A percentile compares a stretch with the other conserved stretches of the same genome.
These are phyloP conservation scores for Oreochromis grahami DNA, from an alignment of 2,797 vertebrate species.

Conservation along the genomic window DNA sequence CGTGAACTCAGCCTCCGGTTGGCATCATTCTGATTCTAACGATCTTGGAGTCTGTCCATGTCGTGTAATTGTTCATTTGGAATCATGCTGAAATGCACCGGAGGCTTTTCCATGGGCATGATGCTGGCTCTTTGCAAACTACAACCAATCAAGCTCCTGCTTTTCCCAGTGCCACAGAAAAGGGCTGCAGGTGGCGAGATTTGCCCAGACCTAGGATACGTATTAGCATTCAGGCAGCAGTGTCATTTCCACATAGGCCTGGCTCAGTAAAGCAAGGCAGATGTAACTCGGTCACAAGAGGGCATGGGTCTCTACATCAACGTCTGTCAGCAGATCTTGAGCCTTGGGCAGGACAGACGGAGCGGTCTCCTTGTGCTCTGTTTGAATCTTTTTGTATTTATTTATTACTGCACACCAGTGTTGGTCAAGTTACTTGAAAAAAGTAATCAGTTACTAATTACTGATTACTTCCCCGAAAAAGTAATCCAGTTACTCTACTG, in stretches of 20 bases:
- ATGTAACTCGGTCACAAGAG: constrained; percentile 45
- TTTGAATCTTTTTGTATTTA: constrained; percentile 15
- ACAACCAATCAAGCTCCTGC: neutral
- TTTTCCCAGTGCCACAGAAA: constrained; percentile 17
- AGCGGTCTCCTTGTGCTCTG: neutral
- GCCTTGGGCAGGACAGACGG: constrained; percentile 6
- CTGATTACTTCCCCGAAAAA: too few relatives aligned
- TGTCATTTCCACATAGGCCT: constrained; percentile 9
- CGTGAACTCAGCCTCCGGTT: constrained; percentile 28
- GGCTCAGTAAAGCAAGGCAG: constrained; percentile 41
- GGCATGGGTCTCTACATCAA: constrained; percentile 35
- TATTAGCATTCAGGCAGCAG: constrained; percentile 44
- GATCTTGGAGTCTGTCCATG: constrained; percentile 51
- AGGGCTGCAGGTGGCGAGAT: constrained; percentile 41
- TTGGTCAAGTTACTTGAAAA: too few relatives aligned
- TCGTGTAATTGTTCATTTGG: constrained; percentile 43
- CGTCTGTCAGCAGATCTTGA: constrained; percentile 39
- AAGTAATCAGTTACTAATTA: too few relatives aligned
- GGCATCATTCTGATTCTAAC: constrained; percentile 57
- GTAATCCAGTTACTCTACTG: too few relatives aligned
- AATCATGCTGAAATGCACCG: constrained; percentile 14
- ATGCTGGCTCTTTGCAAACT: neutral
- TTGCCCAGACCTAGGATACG: constrained; percentile 7
- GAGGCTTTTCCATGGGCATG: constrained; percentile 14
- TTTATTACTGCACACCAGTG: constrained; percentile 13